Conservation (phyloP, 2,888 invertebrate species). For the Meiosimyza decipiens region DNA sequence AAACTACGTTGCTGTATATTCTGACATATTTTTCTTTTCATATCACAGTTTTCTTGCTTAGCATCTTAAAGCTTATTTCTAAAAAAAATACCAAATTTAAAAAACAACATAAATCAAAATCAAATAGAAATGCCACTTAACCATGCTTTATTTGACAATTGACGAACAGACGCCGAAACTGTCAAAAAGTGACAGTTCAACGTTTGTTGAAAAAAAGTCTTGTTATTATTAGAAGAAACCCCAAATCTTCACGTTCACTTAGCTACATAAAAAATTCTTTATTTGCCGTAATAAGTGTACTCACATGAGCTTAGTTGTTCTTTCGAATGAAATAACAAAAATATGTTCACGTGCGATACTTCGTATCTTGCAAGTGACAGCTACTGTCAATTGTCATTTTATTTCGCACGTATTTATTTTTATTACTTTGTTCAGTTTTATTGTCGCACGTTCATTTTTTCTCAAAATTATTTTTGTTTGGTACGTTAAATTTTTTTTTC, state of each 20-base stretch:
- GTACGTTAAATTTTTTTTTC: background rate
- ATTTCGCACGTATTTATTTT: background rate
- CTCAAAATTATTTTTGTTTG: background rate
- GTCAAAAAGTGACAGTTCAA: too few relatives aligned
- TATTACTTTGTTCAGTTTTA: constrained; percentile 11
- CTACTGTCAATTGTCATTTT: constrained; percentile 4
- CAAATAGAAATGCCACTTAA: too few relatives aligned
- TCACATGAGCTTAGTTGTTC: background rate
- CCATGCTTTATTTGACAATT: too few relatives aligned
- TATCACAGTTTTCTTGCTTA: background rate
- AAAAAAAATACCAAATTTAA: background rate
- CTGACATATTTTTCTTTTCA: background rate
- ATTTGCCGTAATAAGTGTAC: background rate
- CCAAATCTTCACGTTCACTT: too few relatives aligned
- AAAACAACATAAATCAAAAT: too few relatives aligned
- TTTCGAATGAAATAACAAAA: background rate
- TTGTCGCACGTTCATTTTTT: constrained; percentile 15
- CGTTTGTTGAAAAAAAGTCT: too few relatives aligned
- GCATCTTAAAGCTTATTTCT: background rate
- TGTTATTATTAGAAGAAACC: too few relatives aligned
- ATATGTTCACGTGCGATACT: background rate
- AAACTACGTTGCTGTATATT: too few relatives aligned
- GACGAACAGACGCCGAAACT: too few relatives aligned
- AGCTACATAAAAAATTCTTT: too few relatives aligned
- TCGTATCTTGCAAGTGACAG: constrained; percentile 5